Percentiles rank a stretch among this genome's conserved stretches.
phyloP scores from a whole-genome alignment of 2,113 vertebrate genomes.

The Capreolus pygargus region DNA sequence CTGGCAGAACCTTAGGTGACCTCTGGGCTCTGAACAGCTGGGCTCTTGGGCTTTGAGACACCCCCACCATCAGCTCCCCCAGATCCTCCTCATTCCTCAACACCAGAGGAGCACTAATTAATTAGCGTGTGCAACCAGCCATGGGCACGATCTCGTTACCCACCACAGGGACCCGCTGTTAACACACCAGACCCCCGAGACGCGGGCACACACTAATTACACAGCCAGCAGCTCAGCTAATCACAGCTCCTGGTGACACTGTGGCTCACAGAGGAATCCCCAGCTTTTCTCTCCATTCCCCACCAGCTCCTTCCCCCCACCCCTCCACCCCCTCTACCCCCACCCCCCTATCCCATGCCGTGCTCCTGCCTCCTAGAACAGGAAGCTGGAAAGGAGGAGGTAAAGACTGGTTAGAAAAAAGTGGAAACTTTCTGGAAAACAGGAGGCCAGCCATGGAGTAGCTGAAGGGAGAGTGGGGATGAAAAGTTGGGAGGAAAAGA shows the following conservation, averaged over 20 bases:
- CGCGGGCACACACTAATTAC: slow-evolving; percentile 70
- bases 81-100: slow-evolving; percentile 39
- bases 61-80: neutral
- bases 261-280: slow-evolving; percentile 47
- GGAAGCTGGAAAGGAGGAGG: neutral
- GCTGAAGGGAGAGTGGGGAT: neutral
- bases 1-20: neutral
- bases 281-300: neutral
- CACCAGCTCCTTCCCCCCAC: too few relatives aligned
- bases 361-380: neutral
- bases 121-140: slow-evolving; percentile 76
- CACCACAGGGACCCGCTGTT: slow-evolving; percentile 70
- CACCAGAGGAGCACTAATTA: slow-evolving; percentile 71
- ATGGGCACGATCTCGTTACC: slow-evolving; percentile 63
- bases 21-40: slow-evolving; percentile 1
- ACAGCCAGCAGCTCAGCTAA: slow-evolving; percentile 76
- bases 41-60: slow-evolving; percentile 16
- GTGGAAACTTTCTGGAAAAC: neutral
- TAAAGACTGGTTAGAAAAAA: neutral
- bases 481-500: slow-evolving; percentile 1
- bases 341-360: neutral
- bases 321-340: neutral
- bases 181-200: slow-evolving; percentile 70
- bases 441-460: neutral
- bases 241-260: slow-evolving; percentile 57